Base-by-base conservation (phyloP, 2,113 vertebrate genomes). In the Pelobates fuscus region DNA sequence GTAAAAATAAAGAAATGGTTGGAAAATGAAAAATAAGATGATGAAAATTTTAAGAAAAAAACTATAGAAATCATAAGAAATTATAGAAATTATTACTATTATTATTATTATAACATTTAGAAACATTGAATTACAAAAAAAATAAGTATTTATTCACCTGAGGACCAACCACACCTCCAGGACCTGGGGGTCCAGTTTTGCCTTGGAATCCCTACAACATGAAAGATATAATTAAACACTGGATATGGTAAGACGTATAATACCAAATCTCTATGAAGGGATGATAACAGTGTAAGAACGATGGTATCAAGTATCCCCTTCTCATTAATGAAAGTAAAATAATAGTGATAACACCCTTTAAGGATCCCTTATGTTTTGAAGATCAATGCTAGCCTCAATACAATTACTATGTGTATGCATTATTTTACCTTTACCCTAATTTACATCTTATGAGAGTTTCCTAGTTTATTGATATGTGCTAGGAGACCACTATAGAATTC, bases 131-230 rank as follows among this genome's bases (percentile, higher is more conserved):
- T 15, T 72, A 37, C 59, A 37, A 8, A 69, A 41, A 5, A 15
- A 61, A 62, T 43, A 43, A 67, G 41, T 21, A 76, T 67, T 14
- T 27, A 5, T 55, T 10, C 90, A 98, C 97, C 93, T 98, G 97
- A 54, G 97, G 97, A 71, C 97, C 97, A 74, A 99, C 95, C 30
- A 99, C 97, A 10, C 97, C 97, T 24, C 96, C 97, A 67, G 97
- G 97, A 20, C 97, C 97, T 17, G 97, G 97, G 32, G 97, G 97
- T 72, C 97, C 97, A 0, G 97, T 98, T 85, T 99, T 99, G 71
- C 97, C 97, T 96, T 99, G 96, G 87, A 99, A 99, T 68, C 97
- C 97, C 97, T 98, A 81, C 71, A 30, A 78, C 82, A 80, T 17
- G 79, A 82, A 88, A 24, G 69, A 18, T 59, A 78, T 67, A 32